Evolutionary conservation across 2,888 invertebrate genomes (phyloP).

Genomic region (Peribatodes rhomboidaria): DNA sequence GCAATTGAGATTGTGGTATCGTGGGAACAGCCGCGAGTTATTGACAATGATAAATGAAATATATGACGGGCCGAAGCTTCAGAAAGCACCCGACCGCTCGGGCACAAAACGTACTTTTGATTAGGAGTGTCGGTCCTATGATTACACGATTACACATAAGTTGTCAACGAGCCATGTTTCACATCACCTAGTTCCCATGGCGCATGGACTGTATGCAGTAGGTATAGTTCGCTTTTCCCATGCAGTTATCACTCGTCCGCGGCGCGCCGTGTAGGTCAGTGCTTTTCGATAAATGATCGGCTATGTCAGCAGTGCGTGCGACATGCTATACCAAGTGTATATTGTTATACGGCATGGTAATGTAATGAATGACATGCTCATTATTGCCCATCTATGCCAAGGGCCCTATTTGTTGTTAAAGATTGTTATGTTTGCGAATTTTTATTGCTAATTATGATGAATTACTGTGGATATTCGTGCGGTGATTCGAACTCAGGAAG

Average conservation of each 20-base stretch:
- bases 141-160: conserved; percentile 45
- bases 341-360: conserved; percentile 37
- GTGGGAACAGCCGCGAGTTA: conserved; percentile 60
- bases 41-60: conserved; percentile 65
- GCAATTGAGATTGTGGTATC: conserved; percentile 61
- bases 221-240: conserved; percentile 66
- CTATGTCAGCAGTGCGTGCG: conserved; percentile 51
- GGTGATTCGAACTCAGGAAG: not conserved
- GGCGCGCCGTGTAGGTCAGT: conserved; percentile 67
- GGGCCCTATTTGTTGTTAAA: conserved; percentile 38
- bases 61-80: conserved; percentile 55
- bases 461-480: not conserved
- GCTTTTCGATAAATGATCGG: conserved; percentile 68
- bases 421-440: conserved; percentile 7
- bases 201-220: conserved; percentile 29
- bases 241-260: conserved; percentile 67
- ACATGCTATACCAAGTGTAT: conserved; percentile 44
- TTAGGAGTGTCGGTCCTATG: conserved; percentile 52
- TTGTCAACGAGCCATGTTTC: conserved; percentile 53
- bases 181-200: conserved; percentile 72
- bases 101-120: conserved; percentile 48
- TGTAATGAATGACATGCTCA: conserved; percentile 46
- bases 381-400: conserved; percentile 36
- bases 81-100: conserved; percentile 49
- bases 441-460: conserved; percentile 11